These are phyloP conservation scores for Lacerta viridis DNA, from an alignment of 2,797 vertebrate genomes.

Conservation along the genomic window DNA sequence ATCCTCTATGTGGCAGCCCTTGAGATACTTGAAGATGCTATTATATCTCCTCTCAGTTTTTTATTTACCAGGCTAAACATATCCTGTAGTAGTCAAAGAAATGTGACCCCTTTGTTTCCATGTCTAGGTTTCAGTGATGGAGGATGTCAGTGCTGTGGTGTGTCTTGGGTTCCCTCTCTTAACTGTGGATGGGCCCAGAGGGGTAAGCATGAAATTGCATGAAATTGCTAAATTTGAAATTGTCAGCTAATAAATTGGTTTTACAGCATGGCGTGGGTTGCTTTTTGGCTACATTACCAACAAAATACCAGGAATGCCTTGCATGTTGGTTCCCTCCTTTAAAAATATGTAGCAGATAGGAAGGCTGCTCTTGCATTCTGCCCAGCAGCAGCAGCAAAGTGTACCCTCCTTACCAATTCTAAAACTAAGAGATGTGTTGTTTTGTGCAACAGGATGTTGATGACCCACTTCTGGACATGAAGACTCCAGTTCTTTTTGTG, in stretches of 20 bases:
- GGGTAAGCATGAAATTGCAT: conserved; percentile 84
- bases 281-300: neutral
- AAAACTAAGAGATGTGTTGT: neutral
- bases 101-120: neutral
- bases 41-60: too few species aligned
- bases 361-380: too few species aligned
- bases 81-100: too few species aligned
- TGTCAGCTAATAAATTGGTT: neutral
- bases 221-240: neutral
- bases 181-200: conserved; percentile 92
- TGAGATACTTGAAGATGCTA: too few species aligned
- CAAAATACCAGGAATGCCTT: neutral
- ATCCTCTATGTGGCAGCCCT: too few species aligned
- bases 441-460: conserved; percentile 91
- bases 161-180: conserved; percentile 96
- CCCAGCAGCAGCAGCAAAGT: neutral
- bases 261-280: neutral
- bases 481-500: conserved; percentile 96
- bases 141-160: conserved; percentile 94
- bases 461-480: conserved; percentile 97
- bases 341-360: neutral
- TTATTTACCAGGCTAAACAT: neutral
- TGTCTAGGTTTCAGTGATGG: conserved; percentile 94
- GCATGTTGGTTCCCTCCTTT: neutral
- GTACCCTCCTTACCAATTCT: neutral